Conservation (phyloP, 2,113 vertebrate genomes). For the Halcyon malimbica region DNA sequence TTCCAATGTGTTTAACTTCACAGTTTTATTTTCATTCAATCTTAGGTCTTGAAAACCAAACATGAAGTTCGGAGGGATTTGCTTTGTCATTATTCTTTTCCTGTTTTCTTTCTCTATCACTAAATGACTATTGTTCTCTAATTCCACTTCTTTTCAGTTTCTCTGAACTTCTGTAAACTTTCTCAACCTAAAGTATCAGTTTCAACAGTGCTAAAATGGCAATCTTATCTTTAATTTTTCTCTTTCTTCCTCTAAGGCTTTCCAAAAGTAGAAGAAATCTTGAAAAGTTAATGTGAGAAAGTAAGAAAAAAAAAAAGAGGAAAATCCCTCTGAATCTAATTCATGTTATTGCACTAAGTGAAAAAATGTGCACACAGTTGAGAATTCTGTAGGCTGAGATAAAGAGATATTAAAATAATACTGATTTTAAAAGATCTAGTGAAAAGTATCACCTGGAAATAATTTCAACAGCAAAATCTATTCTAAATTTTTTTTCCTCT, state of each 20-base stretch:
- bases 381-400: background rate
- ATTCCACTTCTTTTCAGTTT: background rate
- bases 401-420: background rate
- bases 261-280: background rate
- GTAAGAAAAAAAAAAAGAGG: background rate
- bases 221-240: background rate
- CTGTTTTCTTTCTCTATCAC: background rate
- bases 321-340: background rate
- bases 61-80: rapidly evolving
- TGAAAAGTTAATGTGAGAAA: background rate
- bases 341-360: background rate
- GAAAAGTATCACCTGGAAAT: background rate
- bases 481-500: background rate
- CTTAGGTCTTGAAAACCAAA: background rate
- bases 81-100: background rate
- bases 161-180: background rate
- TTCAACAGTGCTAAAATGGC: background rate
- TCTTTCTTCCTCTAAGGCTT: background rate
- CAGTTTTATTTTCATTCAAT: background rate
- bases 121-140: background rate
- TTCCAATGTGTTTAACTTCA: background rate
- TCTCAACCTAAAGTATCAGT: background rate
- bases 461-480: background rate
- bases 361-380: background rate
- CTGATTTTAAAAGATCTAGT: background rate